phyloP scores from a whole-genome alignment of 2,797 vertebrate species.

The Periparus ater region DNA sequence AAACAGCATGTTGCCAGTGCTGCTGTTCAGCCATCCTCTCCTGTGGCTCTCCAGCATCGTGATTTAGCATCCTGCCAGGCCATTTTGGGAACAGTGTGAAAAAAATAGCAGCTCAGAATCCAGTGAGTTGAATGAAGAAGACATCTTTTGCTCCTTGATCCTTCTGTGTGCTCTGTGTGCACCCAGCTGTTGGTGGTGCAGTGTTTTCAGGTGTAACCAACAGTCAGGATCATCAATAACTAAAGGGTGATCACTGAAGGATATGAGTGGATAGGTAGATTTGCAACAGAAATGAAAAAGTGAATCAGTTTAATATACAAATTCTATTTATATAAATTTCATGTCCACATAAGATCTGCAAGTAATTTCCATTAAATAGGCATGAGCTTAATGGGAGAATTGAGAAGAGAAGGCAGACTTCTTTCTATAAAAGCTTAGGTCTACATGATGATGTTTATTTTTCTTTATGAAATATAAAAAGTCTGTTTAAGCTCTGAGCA shows the following conservation, averaged over 20 bases:
- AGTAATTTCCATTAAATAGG: background rate
- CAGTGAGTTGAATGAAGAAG: background rate
- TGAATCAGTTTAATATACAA: background rate
- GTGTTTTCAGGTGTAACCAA: background rate
- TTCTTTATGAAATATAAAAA: slow-evolving; percentile 22
- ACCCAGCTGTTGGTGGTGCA: background rate
- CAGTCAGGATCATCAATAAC: background rate
- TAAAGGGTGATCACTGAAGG: background rate
- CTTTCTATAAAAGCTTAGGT: background rate
- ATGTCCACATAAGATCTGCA: background rate
- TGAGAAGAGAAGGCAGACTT: background rate
- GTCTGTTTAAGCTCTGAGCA: slow-evolving; percentile 25
- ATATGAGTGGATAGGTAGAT: background rate
- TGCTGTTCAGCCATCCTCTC: background rate
- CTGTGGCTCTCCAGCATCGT: background rate
- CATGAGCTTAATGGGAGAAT: background rate
- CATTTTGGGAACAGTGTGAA: background rate
- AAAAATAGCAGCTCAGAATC: background rate
- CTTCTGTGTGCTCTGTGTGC: background rate
- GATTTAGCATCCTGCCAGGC: background rate
- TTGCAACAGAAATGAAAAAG: background rate
- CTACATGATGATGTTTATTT: slow-evolving; percentile 30
- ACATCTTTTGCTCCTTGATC: background rate
- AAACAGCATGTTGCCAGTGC: accelerated
- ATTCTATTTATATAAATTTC: background rate